Evolutionary conservation across 2,113 vertebrate species (phyloP).

Genomic region (Seriola dumerili): DNA sequence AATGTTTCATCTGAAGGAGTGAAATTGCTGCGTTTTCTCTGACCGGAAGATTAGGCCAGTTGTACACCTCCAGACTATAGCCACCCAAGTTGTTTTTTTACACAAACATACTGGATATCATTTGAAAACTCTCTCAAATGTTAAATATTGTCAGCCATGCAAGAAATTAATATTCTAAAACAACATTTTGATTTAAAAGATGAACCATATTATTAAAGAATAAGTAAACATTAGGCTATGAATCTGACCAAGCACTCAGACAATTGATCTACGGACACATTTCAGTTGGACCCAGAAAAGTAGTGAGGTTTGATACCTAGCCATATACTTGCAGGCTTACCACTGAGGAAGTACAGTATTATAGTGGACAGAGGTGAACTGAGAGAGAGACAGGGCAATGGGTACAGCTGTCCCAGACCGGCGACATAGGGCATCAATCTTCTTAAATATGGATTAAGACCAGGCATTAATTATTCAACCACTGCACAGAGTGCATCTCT

Average conservation of each 20-base stretch:
- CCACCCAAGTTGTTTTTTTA: too few species aligned
- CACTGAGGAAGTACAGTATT: neutral
- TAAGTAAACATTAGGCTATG: neutral
- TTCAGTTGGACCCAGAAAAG: neutral
- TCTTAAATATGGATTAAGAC: conserved; percentile 78
- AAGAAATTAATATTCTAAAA: too few species aligned
- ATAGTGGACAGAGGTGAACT: neutral
- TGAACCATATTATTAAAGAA: neutral
- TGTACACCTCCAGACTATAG: too few species aligned
- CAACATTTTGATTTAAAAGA: conserved; percentile 11
- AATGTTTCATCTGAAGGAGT: too few species aligned
- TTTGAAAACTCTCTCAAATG: too few species aligned
- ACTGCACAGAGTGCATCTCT: conserved; percentile 27
- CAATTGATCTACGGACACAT: neutral
- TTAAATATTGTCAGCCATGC: too few species aligned
- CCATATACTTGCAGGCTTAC: neutral
- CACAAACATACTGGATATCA: too few species aligned
- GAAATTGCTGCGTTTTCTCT: too few species aligned
- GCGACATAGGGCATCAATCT: conserved; percentile 27
- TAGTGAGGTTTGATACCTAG: neutral
- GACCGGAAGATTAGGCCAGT: too few species aligned
- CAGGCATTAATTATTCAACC: conserved; percentile 71
- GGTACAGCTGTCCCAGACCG: conserved; percentile 41
- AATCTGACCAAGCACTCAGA: neutral
- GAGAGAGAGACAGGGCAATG: neutral